A percentile compares a stretch with the other conserved stretches of the same genome.
Conservation (phyloP, 1,140 invertebrate species). For the Ceratina calcarata region DNA sequence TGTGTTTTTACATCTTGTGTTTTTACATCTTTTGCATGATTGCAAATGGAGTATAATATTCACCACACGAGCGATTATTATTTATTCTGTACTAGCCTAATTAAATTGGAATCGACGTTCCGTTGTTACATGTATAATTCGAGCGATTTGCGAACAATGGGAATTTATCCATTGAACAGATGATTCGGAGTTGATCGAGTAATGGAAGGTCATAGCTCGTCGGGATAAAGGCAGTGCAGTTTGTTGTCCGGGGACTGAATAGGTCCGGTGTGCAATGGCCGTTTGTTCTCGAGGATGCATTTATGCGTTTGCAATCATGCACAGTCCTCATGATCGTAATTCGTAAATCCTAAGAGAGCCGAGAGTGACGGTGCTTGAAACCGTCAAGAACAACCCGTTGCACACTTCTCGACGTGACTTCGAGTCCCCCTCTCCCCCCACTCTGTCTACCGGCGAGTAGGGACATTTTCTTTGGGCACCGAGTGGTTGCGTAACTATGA, state of each 20-base stretch:
- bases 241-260: conserved; percentile 3
- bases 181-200: neutral
- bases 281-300: conserved; percentile 61
- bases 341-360: conserved; percentile 52
- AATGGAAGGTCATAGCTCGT: conserved; percentile 40
- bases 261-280: conserved; percentile 33
- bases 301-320: conserved; percentile 55
- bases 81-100: too few species aligned
- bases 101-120: neutral
- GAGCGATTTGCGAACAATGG: conserved; percentile 1
- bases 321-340: conserved; percentile 60
- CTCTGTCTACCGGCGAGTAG: conserved; percentile 49
- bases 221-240: conserved; percentile 20
- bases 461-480: conserved; percentile 35
- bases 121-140: neutral
- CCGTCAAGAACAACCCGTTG: conserved; percentile 65
- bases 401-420: conserved; percentile 56
- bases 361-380: conserved; percentile 47
- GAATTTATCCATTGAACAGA: conserved; percentile 1
- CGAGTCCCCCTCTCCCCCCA: conserved; percentile 18
- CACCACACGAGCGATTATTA: too few species aligned
- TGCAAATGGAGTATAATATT: too few species aligned
- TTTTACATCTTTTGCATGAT: too few species aligned
- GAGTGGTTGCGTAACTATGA: conserved; percentile 23
- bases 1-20: too few species aligned